Conservation (phyloP, 2,797 vertebrate genomes). For the Poeciliopsis paucimaculata region DNA sequence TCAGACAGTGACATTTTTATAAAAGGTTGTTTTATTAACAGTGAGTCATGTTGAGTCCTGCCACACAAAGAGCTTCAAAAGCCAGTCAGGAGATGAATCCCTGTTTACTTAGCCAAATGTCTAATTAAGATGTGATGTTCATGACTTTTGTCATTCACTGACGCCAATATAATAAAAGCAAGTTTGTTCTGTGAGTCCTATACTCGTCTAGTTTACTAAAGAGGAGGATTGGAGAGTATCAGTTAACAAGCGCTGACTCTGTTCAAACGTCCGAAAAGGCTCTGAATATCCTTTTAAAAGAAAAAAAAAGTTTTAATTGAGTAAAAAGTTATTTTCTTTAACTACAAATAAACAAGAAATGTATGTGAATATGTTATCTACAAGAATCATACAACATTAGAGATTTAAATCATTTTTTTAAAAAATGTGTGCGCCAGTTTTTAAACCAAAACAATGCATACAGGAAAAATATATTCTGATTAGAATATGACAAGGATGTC, state of each 20-base stretch:
- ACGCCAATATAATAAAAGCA: neutral
- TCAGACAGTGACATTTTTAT: neutral
- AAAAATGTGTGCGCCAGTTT: neutral
- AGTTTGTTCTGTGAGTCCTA: neutral
- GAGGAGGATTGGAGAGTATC: neutral
- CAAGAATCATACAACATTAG: neutral
- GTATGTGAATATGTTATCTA: neutral
- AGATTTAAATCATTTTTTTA: neutral
- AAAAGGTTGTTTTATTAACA: neutral
- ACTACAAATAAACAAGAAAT: neutral
- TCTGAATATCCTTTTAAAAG: neutral
- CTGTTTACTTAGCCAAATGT: neutral
- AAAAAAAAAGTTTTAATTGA: neutral
- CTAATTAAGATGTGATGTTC: no score
- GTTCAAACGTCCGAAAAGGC: neutral
- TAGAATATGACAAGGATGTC: neutral
- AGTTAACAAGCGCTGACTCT: neutral
- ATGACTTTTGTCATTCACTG: neutral
- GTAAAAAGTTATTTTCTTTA: neutral
- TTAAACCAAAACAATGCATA: neutral
- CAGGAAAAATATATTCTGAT: neutral
- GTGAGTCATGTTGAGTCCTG: neutral
- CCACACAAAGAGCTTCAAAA: neutral
- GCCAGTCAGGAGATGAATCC: neutral
- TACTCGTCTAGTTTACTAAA: neutral